Evolutionary conservation across 1,140 invertebrate genomes (phyloP), one percentile per base, ranked within the genome.

Genomic region (Drosophila biarmipes): DNA sequence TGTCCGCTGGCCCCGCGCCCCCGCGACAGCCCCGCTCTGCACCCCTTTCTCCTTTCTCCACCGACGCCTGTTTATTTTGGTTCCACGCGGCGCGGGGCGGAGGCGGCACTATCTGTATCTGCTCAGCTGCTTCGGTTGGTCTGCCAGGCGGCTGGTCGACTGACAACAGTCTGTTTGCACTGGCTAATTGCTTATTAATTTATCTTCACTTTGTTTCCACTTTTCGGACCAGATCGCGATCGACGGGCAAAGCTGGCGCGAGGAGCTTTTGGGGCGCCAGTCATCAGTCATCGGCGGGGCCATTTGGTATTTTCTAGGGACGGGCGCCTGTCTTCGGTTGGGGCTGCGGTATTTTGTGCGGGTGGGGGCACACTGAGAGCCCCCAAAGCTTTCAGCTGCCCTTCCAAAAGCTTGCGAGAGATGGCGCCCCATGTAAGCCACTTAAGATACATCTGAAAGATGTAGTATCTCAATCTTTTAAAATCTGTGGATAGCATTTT

Each of bases 171-270:
- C 59, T 84, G 67, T 85, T 84, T 84, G 58, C 80, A 59, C 63
- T 53, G 43, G 52, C 69, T 84, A 76, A 79, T 84, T 82, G 75
- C 48, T 54, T 72, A 76, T 84, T 79, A 78, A 78, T 76, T 51
- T 64, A 43, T 42, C 27, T 52, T 59, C 24, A 31, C 45, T 58
- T 73, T 62, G 52, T 72, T 74, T 63, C 45, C 31, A 31, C 40
- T 38, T 66, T 59, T 61, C 63, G 21, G 57, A 35, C 17, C 35
- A 27, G 64, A 68, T 68, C 64, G 62, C 63, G 29, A 34, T 29
- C 6, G 29, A 43, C 15, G 8, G 40, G 49, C 19, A 27, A 46
- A 46, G 45, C 45, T 48, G n/a, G n/a, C 14, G 7, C 6, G n/a
- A 10, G 8, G n/a, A 49, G 46, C 46, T 15, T 12, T 24, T 45